Percentiles rank a stretch among this genome's conserved stretches.
Evolutionary conservation across 2,888 invertebrate species (phyloP).

Genomic region (Meteorus colon): DNA sequence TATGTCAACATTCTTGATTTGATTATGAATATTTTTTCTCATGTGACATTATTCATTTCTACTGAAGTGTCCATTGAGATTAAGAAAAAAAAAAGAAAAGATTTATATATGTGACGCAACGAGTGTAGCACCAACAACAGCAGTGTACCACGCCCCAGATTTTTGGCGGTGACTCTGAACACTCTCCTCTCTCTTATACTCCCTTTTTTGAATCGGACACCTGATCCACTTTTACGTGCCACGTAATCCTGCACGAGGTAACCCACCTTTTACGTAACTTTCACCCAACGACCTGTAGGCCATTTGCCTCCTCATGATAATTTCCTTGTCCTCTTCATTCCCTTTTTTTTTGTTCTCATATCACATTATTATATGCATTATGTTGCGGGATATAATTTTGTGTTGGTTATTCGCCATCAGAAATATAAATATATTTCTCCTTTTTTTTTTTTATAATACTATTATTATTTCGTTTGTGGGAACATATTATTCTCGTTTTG

Average conservation of each 20-base stretch:
- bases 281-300: constrained; percentile 46
- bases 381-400: background rate
- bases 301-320: constrained; percentile 35
- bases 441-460: constrained; percentile 21
- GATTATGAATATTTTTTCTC: background rate
- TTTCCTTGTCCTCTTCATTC: constrained; percentile 30
- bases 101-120: constrained; percentile 35
- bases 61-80: background rate
- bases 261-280: constrained; percentile 45
- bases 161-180: constrained; percentile 46
- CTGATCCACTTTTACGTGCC: constrained; percentile 55
- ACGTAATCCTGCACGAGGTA: constrained; percentile 47
- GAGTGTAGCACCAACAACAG: constrained; percentile 30
- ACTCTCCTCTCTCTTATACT: constrained; percentile 17
- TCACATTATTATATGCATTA: constrained; percentile 1
- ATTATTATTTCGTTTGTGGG: constrained; percentile 34
- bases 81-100: constrained; percentile 5
- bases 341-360: constrained; percentile 35
- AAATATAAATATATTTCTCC: constrained; percentile 19
- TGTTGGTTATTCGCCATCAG: constrained; percentile 5
- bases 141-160: constrained; percentile 55
- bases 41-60: background rate
- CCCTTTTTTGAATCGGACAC: constrained; percentile 46
- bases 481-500: constrained; percentile 5
- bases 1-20: background rate